A percentile compares a stretch with the other conserved stretches of the same genome.
Conservation (phyloP, 2,113 vertebrate genomes). For the Pygoscelis adeliae region DNA sequence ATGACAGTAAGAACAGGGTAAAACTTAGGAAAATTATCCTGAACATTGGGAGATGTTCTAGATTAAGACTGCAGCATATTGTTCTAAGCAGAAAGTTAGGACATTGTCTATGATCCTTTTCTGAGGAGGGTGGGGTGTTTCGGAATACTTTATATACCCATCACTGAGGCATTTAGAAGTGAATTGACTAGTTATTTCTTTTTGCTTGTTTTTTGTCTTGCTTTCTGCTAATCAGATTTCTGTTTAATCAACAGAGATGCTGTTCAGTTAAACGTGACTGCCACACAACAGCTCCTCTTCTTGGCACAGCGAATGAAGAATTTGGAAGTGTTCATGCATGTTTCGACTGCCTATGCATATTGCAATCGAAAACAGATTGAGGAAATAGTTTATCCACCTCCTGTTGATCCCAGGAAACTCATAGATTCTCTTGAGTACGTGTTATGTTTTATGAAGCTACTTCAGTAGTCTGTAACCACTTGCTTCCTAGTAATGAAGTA, state of each 20-base stretch:
- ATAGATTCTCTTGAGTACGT: conserved; percentile 95
- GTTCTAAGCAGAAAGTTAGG: background rate
- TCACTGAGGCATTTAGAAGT: background rate
- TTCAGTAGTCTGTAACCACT: background rate
- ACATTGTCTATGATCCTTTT: background rate
- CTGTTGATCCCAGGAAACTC: conserved; percentile 92
- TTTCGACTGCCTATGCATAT: conserved; percentile 97
- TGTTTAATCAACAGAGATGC: conserved; percentile 82
- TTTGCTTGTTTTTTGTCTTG: background rate
- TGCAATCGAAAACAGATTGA: conserved; percentile 93
- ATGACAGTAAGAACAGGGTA: background rate
- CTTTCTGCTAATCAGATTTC: background rate
- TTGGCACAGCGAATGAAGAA: conserved; percentile 90
- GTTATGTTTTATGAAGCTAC: background rate
- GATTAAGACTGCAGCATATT: background rate
- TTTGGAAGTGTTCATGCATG: conserved; percentile 91
- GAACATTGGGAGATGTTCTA: background rate
- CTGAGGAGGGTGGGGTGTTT: background rate
- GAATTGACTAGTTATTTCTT: background rate
- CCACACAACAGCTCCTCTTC: conserved; percentile 88
- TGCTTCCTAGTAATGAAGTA: background rate
- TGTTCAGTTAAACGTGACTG: conserved; percentile 93
- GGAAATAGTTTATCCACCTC: conserved; percentile 90
- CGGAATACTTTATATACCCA: background rate
- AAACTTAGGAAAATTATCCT: background rate